Base-by-base conservation (phyloP, 2,797 vertebrate genomes). In the Chiloscyllium punctatum region DNA sequence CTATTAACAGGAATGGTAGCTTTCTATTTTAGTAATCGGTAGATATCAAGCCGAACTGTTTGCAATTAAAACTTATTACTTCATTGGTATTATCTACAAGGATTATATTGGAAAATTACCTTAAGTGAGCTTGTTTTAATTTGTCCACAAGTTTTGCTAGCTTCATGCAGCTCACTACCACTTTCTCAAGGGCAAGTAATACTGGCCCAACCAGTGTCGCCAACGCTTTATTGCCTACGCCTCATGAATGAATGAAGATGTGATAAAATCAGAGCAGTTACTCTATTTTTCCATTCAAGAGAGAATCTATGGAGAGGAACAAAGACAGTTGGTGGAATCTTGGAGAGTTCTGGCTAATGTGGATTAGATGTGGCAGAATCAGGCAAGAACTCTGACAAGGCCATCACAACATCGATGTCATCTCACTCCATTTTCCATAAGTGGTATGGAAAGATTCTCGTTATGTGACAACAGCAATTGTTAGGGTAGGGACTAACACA, bases 31-130 rank as follows among this genome's bases (percentile, higher is more conserved):
- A 74, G 33, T 94, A 53, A 30, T 25, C 48, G 42, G 3, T 53
- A 53, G 94, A 72, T 74, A 51, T 30, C 74, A 71, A 53, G 25
- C 25, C 30, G 42, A 71, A 72, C 25, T 30, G 30, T 25, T 48
- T 74, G 27, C 71, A 71, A 94, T 48, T 94, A 94, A 94, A 72
- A 94, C 21, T 37, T 27, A 6, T 69, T 72, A 94, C 48, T 94
- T 94, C 53, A 90, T 66, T 33, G 57, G 33, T 16, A 5, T 33
- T 90, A 33, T n/a, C 68, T 23, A 68, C 88, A 91, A 92, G 62
- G 18, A n/a, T 68, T 37, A 68, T 68, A 2, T 92, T 23, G 90
- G 7, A 66, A 92, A n/a, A 92, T 53, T 0, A 23, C 62, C 37
- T 23, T 16, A 25, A 68, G 62, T 21, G 13, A 92, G 11, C 23